Evolutionary conservation across 64 coral and sea anemone species (phyloP).

Genomic region (Pocillopora damicornis): DNA sequence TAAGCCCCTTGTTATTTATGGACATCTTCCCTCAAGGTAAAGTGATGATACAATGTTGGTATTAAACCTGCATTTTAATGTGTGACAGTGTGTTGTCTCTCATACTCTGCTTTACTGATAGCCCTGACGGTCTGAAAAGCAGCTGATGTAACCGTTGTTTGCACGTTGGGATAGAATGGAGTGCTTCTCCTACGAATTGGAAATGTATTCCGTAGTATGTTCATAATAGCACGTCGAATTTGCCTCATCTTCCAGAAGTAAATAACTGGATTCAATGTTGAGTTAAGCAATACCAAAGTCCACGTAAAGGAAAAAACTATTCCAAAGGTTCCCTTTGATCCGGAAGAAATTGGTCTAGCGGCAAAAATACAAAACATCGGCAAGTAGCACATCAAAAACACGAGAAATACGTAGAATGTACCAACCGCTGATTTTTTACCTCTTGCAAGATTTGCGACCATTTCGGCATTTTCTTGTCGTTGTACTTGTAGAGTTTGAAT

Average conservation of each 20-base stretch:
- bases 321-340: background rate
- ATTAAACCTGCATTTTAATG: too few species aligned
- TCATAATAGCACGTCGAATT: background rate
- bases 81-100: too few species aligned
- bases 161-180: too few species aligned
- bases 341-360: background rate
- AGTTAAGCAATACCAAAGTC: background rate
- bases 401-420: conserved; percentile 12
- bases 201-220: background rate
- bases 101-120: too few species aligned
- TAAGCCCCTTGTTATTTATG: too few species aligned
- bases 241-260: conserved; percentile 8
- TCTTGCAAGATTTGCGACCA: background rate
- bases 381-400: conserved; percentile 11
- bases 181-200: background rate
- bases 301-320: background rate
- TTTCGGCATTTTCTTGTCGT: background rate
- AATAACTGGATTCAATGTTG: conserved; percentile 14
- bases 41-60: too few species aligned
- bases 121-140: too few species aligned
- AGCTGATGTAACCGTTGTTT: too few species aligned
- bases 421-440: background rate
- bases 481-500: background rate
- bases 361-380: background rate
- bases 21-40: too few species aligned